Percentiles rank a stretch among this genome's conserved stretches.
Conservation (phyloP, 2,113 vertebrate genomes). For the Mohoua ochrocephala region DNA sequence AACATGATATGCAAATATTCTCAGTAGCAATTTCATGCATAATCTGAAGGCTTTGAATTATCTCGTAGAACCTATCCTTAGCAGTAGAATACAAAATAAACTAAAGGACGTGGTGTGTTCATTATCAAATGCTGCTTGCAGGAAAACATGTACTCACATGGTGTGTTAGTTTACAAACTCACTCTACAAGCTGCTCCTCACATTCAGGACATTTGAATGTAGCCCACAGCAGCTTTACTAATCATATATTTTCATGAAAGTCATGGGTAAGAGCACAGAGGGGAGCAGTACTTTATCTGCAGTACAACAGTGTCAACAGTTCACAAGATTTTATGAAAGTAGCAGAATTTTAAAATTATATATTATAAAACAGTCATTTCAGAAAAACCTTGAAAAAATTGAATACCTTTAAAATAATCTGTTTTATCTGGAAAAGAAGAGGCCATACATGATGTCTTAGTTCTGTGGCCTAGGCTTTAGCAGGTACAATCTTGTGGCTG, state of each 20-base stretch:
- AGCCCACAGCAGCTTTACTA: neutral
- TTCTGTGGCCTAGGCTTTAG: neutral
- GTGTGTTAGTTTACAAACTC: neutral
- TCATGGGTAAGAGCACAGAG: neutral
- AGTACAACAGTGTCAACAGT: neutral
- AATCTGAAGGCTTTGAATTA: neutral
- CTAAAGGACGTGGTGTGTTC: fast-evolving
- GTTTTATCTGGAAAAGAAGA: neutral
- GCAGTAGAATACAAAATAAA: neutral
- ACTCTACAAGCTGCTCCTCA: neutral
- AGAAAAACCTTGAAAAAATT: neutral
- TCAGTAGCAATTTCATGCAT: neutral
- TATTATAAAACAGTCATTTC: neutral
- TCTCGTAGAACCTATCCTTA: neutral
- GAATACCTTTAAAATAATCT: neutral
- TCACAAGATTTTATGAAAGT: neutral
- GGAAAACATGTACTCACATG: fast-evolving
- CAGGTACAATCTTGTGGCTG: neutral
- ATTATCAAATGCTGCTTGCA: neutral
- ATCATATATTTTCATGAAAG: neutral
- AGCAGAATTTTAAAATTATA: neutral
- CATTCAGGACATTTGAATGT: neutral
- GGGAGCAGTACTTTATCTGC: neutral
- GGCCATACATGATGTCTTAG: neutral
- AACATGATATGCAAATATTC: constrained; percentile 8